phyloP scores from a whole-genome alignment of 92 coral and sea anemone species.

The Bergia sp. region DNA sequence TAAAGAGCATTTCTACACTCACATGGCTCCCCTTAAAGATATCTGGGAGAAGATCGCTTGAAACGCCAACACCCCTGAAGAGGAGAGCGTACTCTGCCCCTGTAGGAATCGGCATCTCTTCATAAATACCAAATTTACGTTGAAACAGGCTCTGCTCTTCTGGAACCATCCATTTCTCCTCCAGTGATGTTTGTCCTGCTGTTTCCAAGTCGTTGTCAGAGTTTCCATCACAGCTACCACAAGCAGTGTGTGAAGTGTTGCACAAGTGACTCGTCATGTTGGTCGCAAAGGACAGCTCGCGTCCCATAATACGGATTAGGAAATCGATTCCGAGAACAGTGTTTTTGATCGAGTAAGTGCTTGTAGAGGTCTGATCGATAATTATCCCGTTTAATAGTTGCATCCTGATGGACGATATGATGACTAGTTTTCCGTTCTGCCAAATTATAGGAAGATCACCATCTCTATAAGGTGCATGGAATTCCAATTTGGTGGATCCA shows the following conservation, averaged over 20 bases:
- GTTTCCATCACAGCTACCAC: conserved; percentile 67
- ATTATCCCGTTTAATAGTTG: conserved; percentile 37
- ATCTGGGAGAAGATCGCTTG: conserved; percentile 59
- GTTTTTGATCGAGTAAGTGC: conserved; percentile 39
- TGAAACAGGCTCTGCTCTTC: conserved; percentile 51
- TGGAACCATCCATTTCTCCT: conserved; percentile 50
- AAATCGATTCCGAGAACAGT: conserved; percentile 34
- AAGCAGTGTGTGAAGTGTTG: conserved; percentile 39
- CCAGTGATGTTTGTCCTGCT: conserved; percentile 22
- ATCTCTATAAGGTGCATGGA: conserved; percentile 56
- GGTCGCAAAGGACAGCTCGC: conserved; percentile 53
- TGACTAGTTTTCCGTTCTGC: conserved; percentile 43
- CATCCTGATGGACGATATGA: conserved; percentile 27
- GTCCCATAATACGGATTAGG: conserved; percentile 48
- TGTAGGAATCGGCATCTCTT: conserved; percentile 48
- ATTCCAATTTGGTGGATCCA: conserved; percentile 39
- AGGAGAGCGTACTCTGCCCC: conserved; percentile 71
- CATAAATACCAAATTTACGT: conserved; percentile 49
- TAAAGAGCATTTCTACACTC: conserved; percentile 56
- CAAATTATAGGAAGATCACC: conserved; percentile 42
- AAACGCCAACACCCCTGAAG: conserved; percentile 61
- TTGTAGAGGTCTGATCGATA: conserved; percentile 52
- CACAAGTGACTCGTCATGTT: conserved; percentile 48
- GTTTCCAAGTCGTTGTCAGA: conserved; percentile 51
- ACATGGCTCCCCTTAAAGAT: conserved; percentile 55